Evolutionary conservation across 2,113 vertebrate genomes (phyloP).

Genomic region (Siniperca chuatsi): DNA sequence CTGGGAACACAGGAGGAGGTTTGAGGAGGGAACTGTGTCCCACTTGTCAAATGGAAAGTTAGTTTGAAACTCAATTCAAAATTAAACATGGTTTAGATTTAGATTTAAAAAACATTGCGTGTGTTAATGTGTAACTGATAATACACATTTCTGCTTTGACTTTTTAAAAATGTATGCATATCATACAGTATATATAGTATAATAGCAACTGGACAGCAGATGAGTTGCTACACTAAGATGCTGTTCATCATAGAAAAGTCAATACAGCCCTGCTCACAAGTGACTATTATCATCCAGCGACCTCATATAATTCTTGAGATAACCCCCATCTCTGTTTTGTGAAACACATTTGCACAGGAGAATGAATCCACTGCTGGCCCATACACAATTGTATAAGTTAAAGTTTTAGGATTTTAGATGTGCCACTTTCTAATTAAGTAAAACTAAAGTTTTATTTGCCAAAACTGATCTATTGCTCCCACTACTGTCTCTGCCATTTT

Average conservation of each 20-base stretch:
- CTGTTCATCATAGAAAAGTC: not conserved
- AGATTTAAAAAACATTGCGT: no score
- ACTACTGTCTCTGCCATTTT: no score
- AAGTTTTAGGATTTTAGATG: no score
- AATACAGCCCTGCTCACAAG: not conserved
- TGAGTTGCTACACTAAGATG: not conserved
- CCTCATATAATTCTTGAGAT: not conserved
- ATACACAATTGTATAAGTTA: no score
- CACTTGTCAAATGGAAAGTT: not conserved
- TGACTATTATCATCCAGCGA: not conserved
- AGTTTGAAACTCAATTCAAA: not conserved
- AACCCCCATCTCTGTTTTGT: not conserved
- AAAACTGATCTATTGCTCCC: not conserved
- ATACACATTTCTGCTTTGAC: no score
- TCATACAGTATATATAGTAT: not conserved
- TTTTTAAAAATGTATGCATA: not conserved
- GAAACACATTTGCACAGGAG: not conserved
- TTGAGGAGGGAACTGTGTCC: not conserved
- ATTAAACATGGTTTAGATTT: not conserved
- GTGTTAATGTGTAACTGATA: not conserved
- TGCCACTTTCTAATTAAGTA: no score
- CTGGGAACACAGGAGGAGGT: not conserved
- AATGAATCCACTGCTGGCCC: not conserved
- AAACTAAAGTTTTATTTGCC: not conserved
- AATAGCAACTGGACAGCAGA: not conserved